phyloP scores from a whole-genome alignment of 2,113 vertebrate species.

The Micromys minutus region DNA sequence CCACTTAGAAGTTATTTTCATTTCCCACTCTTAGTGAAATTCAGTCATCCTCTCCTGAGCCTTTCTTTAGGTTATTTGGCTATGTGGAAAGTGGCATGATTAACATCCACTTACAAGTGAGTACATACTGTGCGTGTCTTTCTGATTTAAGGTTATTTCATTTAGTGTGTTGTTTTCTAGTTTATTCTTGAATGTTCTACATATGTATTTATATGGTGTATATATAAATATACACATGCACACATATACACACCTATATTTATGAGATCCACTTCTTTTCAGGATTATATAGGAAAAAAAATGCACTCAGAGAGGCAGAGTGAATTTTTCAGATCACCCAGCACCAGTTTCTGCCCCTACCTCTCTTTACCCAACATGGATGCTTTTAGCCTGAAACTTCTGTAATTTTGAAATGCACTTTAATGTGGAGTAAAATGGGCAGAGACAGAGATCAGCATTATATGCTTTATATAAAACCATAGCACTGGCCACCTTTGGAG shows the following conservation, averaged over 20 bases:
- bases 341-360: not conserved
- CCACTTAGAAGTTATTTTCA: no score
- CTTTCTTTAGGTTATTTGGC: no score
- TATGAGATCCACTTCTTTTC: not conserved
- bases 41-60: no score
- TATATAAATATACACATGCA: not conserved
- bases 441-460: not conserved
- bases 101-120: no score
- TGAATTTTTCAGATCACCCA: not conserved
- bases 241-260: not conserved
- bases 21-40: no score
- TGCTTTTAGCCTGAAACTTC: not conserved
- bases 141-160: no score
- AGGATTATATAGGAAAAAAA: not conserved
- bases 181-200: not conserved
- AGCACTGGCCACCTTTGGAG: not conserved
- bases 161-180: no score
- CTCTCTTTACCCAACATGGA: not conserved
- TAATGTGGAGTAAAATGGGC: conserved; percentile 4
- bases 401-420: conserved; percentile 28
- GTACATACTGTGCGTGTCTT: no score
- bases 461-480: not conserved
- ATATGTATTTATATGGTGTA: not conserved
- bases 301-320: not conserved
- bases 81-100: no score